Percentiles rank a stretch among this genome's conserved stretches.
These are phyloP conservation scores for Agrypnus murinus DNA, from an alignment of 2,888 invertebrate species.

Conservation along the genomic window DNA sequence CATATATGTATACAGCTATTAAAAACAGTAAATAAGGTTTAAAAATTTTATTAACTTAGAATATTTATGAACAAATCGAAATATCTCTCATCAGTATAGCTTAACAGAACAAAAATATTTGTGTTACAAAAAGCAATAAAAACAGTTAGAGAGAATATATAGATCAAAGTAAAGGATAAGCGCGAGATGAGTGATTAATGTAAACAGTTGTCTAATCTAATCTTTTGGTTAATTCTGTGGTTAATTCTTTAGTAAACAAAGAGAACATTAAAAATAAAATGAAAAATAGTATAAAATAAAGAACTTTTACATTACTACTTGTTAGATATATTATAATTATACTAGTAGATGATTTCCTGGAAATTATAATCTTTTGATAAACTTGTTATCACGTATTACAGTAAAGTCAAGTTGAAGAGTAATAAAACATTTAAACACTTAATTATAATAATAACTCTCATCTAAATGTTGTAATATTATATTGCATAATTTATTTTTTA, in stretches of 20 bases:
- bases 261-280: background rate
- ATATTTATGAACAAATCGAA: too few relatives aligned
- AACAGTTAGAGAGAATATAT: background rate
- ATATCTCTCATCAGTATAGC: background rate
- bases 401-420: too few relatives aligned
- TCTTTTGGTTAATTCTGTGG: background rate
- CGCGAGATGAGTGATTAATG: background rate
- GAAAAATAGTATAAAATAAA: background rate
- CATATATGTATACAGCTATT: background rate
- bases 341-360: too few relatives aligned
- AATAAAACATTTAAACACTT: too few relatives aligned
- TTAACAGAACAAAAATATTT: background rate
- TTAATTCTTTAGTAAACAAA: slow-evolving; percentile 2
- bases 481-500: too few relatives aligned
- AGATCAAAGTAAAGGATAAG: slow-evolving; percentile 13
- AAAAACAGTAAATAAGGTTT: background rate
- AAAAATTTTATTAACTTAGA: background rate
- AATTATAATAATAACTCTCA: too few relatives aligned
- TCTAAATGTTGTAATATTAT: too few relatives aligned
- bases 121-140: background rate
- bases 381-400: too few relatives aligned
- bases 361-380: too few relatives aligned
- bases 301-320: too few relatives aligned
- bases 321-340: too few relatives aligned
- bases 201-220: slow-evolving; percentile 19